Percentiles rank a stretch among this genome's conserved stretches.
These are phyloP conservation scores for Aspidapion aeneum DNA, from an alignment of 2,888 invertebrate genomes.

Conservation along the genomic window DNA sequence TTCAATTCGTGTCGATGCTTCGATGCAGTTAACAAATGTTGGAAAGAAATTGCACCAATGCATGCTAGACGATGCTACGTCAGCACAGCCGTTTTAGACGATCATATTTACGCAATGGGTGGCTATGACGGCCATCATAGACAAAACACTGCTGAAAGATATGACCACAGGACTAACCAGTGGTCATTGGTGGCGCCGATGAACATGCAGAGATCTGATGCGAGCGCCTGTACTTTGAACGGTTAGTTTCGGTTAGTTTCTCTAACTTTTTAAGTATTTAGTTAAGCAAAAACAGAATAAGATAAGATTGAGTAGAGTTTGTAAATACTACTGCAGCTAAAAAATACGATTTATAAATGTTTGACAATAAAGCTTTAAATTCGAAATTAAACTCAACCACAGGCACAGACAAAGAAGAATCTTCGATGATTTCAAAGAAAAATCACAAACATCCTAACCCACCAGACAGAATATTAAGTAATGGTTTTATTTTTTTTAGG, in stretches of 20 bases:
- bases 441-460: no score
- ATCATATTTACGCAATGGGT: constrained; percentile 82
- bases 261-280: neutral
- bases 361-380: neutral
- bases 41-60: constrained; percentile 91
- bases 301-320: no score
- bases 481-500: no score
- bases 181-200: constrained; percentile 86
- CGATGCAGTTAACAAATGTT: constrained; percentile 77
- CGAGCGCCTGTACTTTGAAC: constrained; percentile 82
- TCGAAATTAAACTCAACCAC: no score
- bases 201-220: constrained; percentile 87
- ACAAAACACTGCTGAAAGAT: constrained; percentile 83
- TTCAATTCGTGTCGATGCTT: constrained; percentile 57
- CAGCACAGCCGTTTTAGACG: constrained; percentile 74
- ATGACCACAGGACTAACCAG: constrained; percentile 80
- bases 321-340: constrained; percentile 1
- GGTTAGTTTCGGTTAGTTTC: constrained; percentile 46
- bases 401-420: no score
- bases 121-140: constrained; percentile 85
- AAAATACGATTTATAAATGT: neutral
- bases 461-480: neutral
- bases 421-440: no score
- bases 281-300: neutral
- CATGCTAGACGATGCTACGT: constrained; percentile 85